phyloP scores from a whole-genome alignment of 2,888 invertebrate species.

The Stramonita haemastoma region DNA sequence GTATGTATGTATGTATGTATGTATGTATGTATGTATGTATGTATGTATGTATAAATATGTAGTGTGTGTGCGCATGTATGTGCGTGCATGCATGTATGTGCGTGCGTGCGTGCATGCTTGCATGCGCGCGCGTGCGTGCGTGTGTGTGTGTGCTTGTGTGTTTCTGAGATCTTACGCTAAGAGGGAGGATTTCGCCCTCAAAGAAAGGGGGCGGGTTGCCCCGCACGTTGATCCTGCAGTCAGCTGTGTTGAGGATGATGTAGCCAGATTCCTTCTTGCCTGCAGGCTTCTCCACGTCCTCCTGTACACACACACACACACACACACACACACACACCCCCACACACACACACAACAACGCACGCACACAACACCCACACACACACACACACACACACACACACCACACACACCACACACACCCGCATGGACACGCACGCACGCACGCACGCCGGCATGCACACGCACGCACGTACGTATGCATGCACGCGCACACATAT shows the following conservation, averaged over 20 bases:
- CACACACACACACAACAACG: neutral
- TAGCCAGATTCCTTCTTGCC: slow-evolving; percentile 32
- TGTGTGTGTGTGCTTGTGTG: slow-evolving; percentile 12
- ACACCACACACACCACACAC: neutral
- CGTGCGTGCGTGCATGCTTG: slow-evolving; percentile 14
- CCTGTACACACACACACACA: neutral
- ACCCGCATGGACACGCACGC: neutral
- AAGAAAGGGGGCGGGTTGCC: slow-evolving; percentile 26
- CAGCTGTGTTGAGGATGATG: slow-evolving; percentile 43
- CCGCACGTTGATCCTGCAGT: slow-evolving; percentile 37
- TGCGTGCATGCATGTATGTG: slow-evolving; percentile 7
- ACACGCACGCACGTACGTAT: neutral
- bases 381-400: neutral
- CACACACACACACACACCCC: neutral
- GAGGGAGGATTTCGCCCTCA: slow-evolving; percentile 9
- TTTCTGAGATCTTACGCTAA: neutral
- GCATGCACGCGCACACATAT: too few relatives aligned
- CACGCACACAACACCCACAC: neutral
- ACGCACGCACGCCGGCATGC: neutral
- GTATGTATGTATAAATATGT: neutral
- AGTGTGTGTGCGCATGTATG: neutral
- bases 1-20: too few relatives aligned
- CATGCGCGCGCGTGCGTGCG: neutral
- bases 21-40: too few relatives aligned
- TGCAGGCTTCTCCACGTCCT: neutral